A percentile compares a stretch with the other conserved stretches of the same genome.
phyloP scores from a whole-genome alignment of 1,140 invertebrate species.

The Drosophila arizonae region DNA sequence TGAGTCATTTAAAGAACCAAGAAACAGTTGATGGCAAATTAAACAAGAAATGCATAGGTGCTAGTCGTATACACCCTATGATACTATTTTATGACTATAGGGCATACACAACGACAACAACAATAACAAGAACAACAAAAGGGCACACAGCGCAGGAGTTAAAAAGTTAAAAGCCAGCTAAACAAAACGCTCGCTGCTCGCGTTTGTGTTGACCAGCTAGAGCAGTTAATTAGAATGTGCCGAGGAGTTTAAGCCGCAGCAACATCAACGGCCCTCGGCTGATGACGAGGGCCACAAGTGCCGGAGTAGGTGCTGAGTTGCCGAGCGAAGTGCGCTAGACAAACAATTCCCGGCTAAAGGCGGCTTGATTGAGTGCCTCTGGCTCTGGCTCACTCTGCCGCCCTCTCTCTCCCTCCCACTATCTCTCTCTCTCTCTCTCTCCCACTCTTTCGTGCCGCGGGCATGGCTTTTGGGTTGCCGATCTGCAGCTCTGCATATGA shows the following conservation, averaged over 20 bases:
- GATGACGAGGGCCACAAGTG: conserved; percentile 17
- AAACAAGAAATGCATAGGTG: not conserved
- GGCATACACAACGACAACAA: not conserved
- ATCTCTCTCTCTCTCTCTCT: too few relatives aligned
- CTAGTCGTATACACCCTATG: not conserved
- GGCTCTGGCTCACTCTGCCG: not conserved
- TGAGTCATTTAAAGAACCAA: too few relatives aligned
- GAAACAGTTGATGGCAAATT: too few relatives aligned
- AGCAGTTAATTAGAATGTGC: conserved; percentile 79
- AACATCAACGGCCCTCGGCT: not conserved
- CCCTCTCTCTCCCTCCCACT: not conserved
- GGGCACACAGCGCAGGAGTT: conserved; percentile 45
- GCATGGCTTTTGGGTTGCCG: conserved; percentile 7
- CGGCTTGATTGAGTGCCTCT: conserved; percentile 72
- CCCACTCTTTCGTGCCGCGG: too few relatives aligned
- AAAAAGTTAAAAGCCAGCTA: conserved; percentile 71
- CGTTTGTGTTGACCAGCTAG: conserved; percentile 76
- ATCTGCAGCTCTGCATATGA: conserved; percentile 53
- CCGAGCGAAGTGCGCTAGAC: conserved; percentile 64
- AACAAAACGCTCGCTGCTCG: conserved; percentile 68
- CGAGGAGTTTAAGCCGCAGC: conserved; percentile 9
- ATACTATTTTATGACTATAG: conserved; percentile 5
- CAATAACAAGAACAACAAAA: conserved; percentile 7
- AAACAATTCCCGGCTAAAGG: conserved; percentile 63
- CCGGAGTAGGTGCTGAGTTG: conserved; percentile 18